Conservation (phyloP, 64 coral and sea anemone species). For the Montipora sp. region DNA sequence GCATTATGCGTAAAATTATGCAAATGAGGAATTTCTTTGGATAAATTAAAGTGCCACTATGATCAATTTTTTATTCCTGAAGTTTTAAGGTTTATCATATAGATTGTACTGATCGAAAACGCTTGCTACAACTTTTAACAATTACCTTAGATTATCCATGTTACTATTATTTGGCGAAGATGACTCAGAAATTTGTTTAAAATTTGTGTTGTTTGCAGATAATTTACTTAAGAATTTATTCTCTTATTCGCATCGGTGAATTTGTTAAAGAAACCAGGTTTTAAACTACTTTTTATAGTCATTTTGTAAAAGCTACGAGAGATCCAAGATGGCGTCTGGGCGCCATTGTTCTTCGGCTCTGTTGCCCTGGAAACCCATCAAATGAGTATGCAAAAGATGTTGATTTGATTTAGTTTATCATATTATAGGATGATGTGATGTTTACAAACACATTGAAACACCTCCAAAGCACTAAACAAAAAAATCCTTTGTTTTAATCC, state of each 20-base stretch:
- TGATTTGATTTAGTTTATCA: background rate
- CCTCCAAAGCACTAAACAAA: background rate
- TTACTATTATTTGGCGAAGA: no score
- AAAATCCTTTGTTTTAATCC: background rate
- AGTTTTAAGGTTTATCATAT: no score
- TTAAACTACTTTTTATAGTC: conserved; percentile 13
- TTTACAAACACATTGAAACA: background rate
- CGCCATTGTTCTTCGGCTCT: background rate
- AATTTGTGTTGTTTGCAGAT: no score
- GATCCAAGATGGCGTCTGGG: background rate
- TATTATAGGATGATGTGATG: conserved; percentile 2
- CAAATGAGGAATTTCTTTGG: no score
- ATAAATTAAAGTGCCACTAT: no score
- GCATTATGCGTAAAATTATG: no score
- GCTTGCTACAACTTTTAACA: no score
- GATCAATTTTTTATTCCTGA: no score
- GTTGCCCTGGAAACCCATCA: background rate
- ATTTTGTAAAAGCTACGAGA: background rate
- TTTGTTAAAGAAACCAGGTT: conserved; percentile 10
- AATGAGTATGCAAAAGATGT: background rate
- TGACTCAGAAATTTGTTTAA: no score
- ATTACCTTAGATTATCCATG: no score
- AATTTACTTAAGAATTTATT: no score
- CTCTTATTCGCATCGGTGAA: background rate
- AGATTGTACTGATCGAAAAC: no score